Evolutionary conservation across 2,888 invertebrate genomes (phyloP).

Genomic region (Hipparchia sbordonii): DNA sequence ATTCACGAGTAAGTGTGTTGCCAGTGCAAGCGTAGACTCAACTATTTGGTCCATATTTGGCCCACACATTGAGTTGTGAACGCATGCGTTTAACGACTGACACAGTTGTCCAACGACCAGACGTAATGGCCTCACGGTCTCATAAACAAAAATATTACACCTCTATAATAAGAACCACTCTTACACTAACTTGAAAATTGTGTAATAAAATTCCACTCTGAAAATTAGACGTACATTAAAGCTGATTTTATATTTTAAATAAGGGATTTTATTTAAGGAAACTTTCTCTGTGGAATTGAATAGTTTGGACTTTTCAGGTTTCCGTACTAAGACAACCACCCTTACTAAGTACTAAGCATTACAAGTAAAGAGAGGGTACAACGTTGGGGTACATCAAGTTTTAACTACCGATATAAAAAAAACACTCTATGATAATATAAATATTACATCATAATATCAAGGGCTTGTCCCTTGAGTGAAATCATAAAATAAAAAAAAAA

Average conservation of each 20-base stretch:
- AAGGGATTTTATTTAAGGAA: not conserved
- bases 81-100: constrained; percentile 14
- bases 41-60: not conserved
- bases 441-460: too few relatives aligned
- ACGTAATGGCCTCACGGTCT: constrained; percentile 16
- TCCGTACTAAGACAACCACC: too few relatives aligned
- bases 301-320: too few relatives aligned
- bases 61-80: constrained; percentile 35
- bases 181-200: constrained; percentile 11
- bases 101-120: constrained; percentile 17
- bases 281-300: too few relatives aligned
- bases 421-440: too few relatives aligned
- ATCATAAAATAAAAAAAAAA: too few relatives aligned
- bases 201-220: constrained; percentile 6
- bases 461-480: too few relatives aligned
- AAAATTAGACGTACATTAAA: not conserved
- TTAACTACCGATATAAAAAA: too few relatives aligned
- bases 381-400: too few relatives aligned
- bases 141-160: constrained; percentile 22
- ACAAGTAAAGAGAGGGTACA: too few relatives aligned
- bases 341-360: too few relatives aligned
- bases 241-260: not conserved
- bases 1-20: not conserved
- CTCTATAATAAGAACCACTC: constrained; percentile 12
- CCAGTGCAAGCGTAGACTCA: not conserved